Conservation (phyloP, 1,140 invertebrate species). For the Bombus waltoni region DNA sequence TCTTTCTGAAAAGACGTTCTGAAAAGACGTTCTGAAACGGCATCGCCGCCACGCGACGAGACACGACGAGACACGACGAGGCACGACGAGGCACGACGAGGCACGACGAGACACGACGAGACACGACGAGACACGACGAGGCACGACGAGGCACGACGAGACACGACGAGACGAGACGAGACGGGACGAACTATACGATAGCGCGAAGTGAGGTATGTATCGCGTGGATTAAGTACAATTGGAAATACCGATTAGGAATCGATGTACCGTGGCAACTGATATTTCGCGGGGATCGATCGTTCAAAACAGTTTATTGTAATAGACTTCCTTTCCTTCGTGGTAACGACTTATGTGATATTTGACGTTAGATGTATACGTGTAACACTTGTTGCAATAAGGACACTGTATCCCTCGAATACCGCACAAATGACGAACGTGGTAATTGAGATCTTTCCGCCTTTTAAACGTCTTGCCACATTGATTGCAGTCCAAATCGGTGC, state of each 20-base stretch:
- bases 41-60: neutral
- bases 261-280: neutral
- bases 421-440: conserved; percentile 65
- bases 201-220: too few relatives aligned
- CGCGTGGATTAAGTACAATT: neutral
- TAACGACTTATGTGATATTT: conserved; percentile 58
- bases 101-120: rapidly evolving
- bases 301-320: conserved; percentile 43
- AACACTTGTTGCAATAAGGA: conserved; percentile 53
- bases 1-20: neutral
- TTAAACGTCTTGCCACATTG: conserved; percentile 71
- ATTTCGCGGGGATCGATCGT: neutral
- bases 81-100: rapidly evolving
- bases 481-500: conserved; percentile 49
- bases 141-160: too few relatives aligned
- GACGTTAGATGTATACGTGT: conserved; percentile 56
- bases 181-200: too few relatives aligned
- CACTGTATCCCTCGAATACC: conserved; percentile 46
- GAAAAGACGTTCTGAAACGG: neutral
- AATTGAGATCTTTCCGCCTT: conserved; percentile 69
- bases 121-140: too few relatives aligned
- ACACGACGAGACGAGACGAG: too few relatives aligned
- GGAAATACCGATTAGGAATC: neutral
- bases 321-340: conserved; percentile 45
- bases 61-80: rapidly evolving